These are phyloP conservation scores for Equus quagga DNA, from an alignment of 2,113 vertebrate species.

Conservation along the genomic window DNA sequence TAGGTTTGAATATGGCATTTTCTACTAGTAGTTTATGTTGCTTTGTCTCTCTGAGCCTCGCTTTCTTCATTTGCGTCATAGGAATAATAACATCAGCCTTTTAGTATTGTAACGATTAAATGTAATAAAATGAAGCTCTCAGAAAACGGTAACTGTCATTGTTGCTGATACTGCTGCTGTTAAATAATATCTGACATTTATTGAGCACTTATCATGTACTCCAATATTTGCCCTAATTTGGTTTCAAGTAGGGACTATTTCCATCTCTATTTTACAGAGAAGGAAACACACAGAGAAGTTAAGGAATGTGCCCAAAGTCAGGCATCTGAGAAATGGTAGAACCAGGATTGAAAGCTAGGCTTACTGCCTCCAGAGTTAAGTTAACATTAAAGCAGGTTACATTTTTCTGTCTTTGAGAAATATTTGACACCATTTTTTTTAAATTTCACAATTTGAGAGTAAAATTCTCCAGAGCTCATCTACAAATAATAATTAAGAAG, in stretches of 20 bases:
- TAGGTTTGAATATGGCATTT: not conserved
- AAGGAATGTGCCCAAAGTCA: not conserved
- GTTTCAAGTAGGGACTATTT: not conserved
- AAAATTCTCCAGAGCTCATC: not conserved
- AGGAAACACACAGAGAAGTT: not conserved
- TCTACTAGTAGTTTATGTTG: not conserved
- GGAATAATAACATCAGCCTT: not conserved
- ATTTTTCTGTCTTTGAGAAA: not conserved
- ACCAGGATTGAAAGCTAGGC: not conserved
- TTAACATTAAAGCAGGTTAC: not conserved
- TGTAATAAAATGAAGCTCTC: not conserved
- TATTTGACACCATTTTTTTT: fast-evolving
- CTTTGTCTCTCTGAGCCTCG: not conserved
- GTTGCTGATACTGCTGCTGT: not conserved
- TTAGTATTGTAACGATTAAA: not conserved
- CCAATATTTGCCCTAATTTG: not conserved
- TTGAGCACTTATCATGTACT: not conserved
- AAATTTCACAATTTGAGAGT: not conserved
- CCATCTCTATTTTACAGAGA: not conserved
- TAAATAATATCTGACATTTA: not conserved
- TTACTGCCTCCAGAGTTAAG: not conserved
- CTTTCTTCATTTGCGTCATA: not conserved
- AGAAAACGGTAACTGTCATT: not conserved
- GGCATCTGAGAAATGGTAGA: not conserved
- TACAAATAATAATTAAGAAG: not conserved